These are phyloP conservation scores for Hippocampus zosterae DNA, from an alignment of 2,113 vertebrate genomes.

Conservation along the genomic window DNA sequence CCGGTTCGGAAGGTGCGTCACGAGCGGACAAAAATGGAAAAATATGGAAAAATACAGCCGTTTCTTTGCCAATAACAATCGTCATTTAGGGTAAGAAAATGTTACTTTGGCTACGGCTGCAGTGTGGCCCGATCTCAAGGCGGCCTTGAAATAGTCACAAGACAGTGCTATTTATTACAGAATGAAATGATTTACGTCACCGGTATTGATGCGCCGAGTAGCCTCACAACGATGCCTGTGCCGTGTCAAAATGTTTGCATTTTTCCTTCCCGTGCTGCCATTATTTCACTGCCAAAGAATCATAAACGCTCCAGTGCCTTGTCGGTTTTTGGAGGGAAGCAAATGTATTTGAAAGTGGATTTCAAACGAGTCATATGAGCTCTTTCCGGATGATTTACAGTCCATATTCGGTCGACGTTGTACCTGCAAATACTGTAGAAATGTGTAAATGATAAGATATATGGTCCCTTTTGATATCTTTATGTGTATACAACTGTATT, in stretches of 20 bases:
- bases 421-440: conserved; percentile 57
- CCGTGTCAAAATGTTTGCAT: conserved; percentile 51
- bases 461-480: conserved; percentile 39
- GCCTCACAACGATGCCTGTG: conserved; percentile 40
- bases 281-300: conserved; percentile 50
- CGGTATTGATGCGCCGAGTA: conserved; percentile 23
- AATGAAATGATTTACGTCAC: conserved; percentile 6
- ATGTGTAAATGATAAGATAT: conserved; percentile 56
- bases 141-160: conserved; percentile 21
- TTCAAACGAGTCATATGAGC: conserved; percentile 26
- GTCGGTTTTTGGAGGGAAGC: conserved; percentile 57
- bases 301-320: conserved; percentile 65
- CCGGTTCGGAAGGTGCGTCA: background rate
- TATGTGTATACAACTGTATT: conserved; percentile 48
- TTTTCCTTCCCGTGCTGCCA: conserved; percentile 46
- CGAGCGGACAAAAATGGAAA: background rate
- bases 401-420: conserved; percentile 36
- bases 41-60: background rate
- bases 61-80: background rate
- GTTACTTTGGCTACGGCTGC: background rate
- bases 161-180: conserved; percentile 6
- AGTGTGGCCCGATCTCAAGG: conserved; percentile 28
- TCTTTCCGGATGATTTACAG: conserved; percentile 22
- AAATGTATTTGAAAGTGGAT: conserved; percentile 35
- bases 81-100: background rate